Evolutionary conservation across 2,888 invertebrate genomes (phyloP).

Genomic region (Eupithecia subfuscata): DNA sequence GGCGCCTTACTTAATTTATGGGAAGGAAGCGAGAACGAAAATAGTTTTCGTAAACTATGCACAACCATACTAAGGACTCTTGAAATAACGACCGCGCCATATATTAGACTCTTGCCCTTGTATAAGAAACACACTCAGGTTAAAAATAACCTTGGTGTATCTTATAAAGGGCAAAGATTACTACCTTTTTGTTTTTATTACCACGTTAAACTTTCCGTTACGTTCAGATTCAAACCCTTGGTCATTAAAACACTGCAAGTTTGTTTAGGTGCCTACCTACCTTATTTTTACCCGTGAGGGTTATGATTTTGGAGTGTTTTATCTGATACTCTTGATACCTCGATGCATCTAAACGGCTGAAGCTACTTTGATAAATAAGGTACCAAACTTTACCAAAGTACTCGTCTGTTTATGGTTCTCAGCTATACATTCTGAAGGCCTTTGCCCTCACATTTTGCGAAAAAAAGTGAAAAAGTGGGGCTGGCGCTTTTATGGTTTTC

Average conservation of each 20-base stretch:
- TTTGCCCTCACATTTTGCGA: too few species aligned
- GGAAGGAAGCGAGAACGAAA: too few species aligned
- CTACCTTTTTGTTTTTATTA: background rate
- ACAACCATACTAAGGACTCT: too few species aligned
- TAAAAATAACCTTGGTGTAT: background rate
- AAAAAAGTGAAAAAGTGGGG: too few species aligned
- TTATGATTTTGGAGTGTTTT: background rate
- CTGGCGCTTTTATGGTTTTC: too few species aligned
- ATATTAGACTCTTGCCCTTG: background rate
- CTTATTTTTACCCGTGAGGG: background rate
- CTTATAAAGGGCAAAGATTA: background rate
- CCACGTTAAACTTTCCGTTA: background rate
- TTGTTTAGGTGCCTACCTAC: background rate
- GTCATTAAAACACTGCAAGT: background rate
- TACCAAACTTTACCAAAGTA: background rate
- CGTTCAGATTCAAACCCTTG: background rate
- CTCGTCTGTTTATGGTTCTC: too few species aligned
- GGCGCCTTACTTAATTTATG: too few species aligned
- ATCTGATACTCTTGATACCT: background rate
- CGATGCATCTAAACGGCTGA: background rate
- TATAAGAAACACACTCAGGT: background rate
- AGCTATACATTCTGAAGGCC: too few species aligned
- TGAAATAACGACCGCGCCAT: background rate
- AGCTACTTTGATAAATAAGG: background rate
- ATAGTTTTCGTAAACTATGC: too few species aligned